Evolutionary conservation across 2,888 invertebrate species (phyloP).

Genomic region (Hydroisotoma schaefferi): DNA sequence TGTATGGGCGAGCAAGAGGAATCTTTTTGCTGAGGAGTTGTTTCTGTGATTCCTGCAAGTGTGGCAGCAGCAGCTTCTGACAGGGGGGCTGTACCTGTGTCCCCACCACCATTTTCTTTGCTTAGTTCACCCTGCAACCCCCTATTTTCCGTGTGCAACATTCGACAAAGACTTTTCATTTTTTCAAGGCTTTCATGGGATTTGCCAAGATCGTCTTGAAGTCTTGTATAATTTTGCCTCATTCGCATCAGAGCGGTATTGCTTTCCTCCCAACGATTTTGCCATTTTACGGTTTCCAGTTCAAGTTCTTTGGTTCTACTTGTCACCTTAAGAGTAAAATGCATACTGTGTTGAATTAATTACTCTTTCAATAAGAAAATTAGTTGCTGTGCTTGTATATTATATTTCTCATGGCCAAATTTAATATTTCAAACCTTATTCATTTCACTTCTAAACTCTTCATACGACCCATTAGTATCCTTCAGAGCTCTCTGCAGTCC

Average conservation of each 20-base stretch:
- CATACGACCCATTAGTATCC: slow-evolving; percentile 47
- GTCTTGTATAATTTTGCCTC: slow-evolving; percentile 40
- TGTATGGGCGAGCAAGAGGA: neutral
- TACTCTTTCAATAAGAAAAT: too few species aligned
- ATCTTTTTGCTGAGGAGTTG: neutral
- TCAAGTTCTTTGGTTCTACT: slow-evolving; percentile 46
- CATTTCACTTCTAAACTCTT: slow-evolving; percentile 46
- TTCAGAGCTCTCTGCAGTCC: slow-evolving; percentile 45
- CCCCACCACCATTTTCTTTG: slow-evolving; percentile 3
- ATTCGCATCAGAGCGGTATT: slow-evolving; percentile 34
- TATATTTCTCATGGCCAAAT: too few species aligned
- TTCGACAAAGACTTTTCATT: slow-evolving; percentile 46
- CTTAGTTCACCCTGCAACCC: slow-evolving; percentile 40
- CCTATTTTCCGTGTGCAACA: slow-evolving; percentile 44
- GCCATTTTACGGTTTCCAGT: slow-evolving; percentile 45
- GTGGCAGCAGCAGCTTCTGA: slow-evolving; percentile 1
- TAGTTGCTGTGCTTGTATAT: too few species aligned
- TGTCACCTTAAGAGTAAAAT: slow-evolving; percentile 34
- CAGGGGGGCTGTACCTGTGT: neutral
- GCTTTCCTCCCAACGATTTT: slow-evolving; percentile 46
- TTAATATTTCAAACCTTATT: slow-evolving; percentile 36
- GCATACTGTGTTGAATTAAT: too few species aligned
- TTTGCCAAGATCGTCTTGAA: slow-evolving; percentile 40
- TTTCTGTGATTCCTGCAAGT: neutral
- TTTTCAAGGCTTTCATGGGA: slow-evolving; percentile 44